Conservation (phyloP, 2,797 vertebrate species). For the Acanthurus leucopareius region DNA sequence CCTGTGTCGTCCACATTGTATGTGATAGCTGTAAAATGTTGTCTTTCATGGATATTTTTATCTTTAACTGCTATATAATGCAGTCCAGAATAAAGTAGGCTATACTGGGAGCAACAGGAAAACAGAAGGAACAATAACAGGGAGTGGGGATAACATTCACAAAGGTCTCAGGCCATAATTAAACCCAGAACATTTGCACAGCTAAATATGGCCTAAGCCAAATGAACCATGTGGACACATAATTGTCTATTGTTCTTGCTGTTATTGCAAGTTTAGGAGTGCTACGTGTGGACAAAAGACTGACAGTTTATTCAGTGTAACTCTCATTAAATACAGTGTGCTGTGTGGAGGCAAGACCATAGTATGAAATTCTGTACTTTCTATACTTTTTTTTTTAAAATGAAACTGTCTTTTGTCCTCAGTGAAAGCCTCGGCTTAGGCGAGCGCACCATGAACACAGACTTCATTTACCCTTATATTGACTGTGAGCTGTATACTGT, state of each 20-base stretch:
- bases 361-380: slow-evolving; percentile 1
- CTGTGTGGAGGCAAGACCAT: neutral
- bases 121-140: slow-evolving; percentile 18
- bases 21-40: neutral
- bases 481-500: slow-evolving; percentile 34
- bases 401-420: slow-evolving; percentile 31
- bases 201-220: slow-evolving; percentile 28
- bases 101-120: slow-evolving; percentile 18
- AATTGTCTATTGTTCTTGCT: slow-evolving; percentile 26
- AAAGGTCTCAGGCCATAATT: slow-evolving; percentile 40
- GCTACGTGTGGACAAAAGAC: slow-evolving; percentile 27
- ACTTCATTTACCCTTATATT: slow-evolving; percentile 52
- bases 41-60: neutral
- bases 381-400: slow-evolving; percentile 19
- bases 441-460: slow-evolving; percentile 18
- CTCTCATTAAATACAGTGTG: neutral
- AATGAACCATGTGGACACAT: slow-evolving; percentile 25
- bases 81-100: neutral
- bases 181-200: slow-evolving; percentile 34
- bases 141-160: slow-evolving; percentile 21
- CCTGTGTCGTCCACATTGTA: slow-evolving; percentile 1
- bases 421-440: slow-evolving; percentile 2
- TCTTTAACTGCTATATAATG: neutral
- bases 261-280: slow-evolving; percentile 39
- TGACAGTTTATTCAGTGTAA: neutral